A percentile compares a stretch with the other conserved stretches of the same genome.
These are phyloP conservation scores for Limenitis camilla DNA, from an alignment of 2,888 invertebrate genomes.

Conservation along the genomic window DNA sequence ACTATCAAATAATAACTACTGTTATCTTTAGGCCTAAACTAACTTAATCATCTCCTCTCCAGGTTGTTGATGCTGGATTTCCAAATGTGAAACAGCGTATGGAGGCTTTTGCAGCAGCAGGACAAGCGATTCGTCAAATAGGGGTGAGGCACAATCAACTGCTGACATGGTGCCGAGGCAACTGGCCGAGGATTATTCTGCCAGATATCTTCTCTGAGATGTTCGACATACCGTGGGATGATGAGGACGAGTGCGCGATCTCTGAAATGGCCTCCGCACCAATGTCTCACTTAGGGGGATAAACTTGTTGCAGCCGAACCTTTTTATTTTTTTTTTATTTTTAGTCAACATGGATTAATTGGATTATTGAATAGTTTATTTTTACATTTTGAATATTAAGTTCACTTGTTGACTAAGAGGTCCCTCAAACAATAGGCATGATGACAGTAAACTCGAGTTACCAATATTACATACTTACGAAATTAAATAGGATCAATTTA, in stretches of 20 bases:
- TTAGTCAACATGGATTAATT: too few relatives aligned
- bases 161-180: slow-evolving; percentile 91
- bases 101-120: slow-evolving; percentile 42
- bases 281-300: slow-evolving; percentile 15
- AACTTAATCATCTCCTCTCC: neutral
- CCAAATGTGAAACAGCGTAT: slow-evolving; percentile 38
- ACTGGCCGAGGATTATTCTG: slow-evolving; percentile 88
- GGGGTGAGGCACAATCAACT: slow-evolving; percentile 88
- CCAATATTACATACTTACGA: too few relatives aligned
- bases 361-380: too few relatives aligned
- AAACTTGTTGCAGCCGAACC: too few relatives aligned
- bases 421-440: too few relatives aligned
- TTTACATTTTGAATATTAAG: too few relatives aligned
- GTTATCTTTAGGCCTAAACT: too few relatives aligned
- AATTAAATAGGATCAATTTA: too few relatives aligned
- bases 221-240: slow-evolving; percentile 90
- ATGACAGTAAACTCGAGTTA: too few relatives aligned
- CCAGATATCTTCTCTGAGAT: slow-evolving; percentile 97
- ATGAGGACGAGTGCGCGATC: slow-evolving; percentile 36
- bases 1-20: too few relatives aligned
- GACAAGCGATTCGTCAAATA: slow-evolving; percentile 83
- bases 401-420: too few relatives aligned
- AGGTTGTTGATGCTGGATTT: slow-evolving; percentile 27
- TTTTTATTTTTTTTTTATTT: too few relatives aligned
- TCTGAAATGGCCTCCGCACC: slow-evolving; percentile 26